Conservation (phyloP, 2,113 vertebrate genomes). For the Cnemophilus loriae region DNA sequence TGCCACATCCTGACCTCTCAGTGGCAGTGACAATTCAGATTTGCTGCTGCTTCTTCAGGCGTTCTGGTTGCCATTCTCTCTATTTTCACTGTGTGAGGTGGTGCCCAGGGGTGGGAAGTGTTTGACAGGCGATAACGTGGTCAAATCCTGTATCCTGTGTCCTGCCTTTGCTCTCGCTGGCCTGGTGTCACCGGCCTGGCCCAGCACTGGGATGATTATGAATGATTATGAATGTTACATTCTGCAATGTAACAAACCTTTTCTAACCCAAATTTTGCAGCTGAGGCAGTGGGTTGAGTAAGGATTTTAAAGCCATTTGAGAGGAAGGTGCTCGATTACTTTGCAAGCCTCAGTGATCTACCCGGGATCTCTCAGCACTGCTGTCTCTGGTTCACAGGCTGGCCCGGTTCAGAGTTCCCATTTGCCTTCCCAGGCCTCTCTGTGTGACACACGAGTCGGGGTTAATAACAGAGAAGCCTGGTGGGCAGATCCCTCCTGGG, state of each 20-base stretch:
- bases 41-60: not conserved
- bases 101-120: not conserved
- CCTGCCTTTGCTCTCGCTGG: not conserved
- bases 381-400: not conserved
- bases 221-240: too few species aligned
- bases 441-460: not conserved
- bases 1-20: not conserved
- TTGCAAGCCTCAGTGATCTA: not conserved
- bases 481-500: conserved; percentile 28
- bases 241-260: not conserved
- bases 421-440: not conserved
- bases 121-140: not conserved
- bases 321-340: not conserved
- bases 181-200: not conserved
- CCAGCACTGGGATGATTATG: rapidly evolving
- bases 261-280: not conserved
- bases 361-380: not conserved
- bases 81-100: rapidly evolving
- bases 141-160: not conserved
- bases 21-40: not conserved
- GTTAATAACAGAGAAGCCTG: not conserved
- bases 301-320: not conserved
- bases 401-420: not conserved
- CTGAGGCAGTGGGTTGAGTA: not conserved
- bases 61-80: not conserved